Conservation (phyloP, 2,797 vertebrate genomes). For the Pseudochaenichthys georgianus region DNA sequence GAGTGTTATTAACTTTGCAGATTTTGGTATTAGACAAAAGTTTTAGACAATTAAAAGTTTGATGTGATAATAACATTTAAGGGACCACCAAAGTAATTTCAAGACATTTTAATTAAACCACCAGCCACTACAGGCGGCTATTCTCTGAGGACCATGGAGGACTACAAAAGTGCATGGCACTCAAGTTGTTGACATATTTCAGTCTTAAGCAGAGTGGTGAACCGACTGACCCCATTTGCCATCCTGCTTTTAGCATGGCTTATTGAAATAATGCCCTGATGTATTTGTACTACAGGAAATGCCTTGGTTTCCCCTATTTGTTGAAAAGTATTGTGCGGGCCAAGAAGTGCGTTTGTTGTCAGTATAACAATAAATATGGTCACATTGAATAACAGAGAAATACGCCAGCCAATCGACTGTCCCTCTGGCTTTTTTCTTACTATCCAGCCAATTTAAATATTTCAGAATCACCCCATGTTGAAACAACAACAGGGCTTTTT, state of each 20-base stretch:
- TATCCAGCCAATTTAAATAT: constrained; percentile 51
- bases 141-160: background rate
- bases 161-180: background rate
- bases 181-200: background rate
- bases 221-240: background rate
- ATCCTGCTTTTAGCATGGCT: background rate
- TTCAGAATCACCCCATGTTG: constrained; percentile 60
- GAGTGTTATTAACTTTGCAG: too few relatives aligned
- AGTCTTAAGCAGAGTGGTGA: background rate
- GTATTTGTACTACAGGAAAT: constrained; percentile 46
- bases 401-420: too few relatives aligned
- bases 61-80: too few relatives aligned
- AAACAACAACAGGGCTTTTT: constrained; percentile 33
- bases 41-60: too few relatives aligned
- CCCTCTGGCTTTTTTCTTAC: constrained; percentile 32
- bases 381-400: constrained; percentile 49
- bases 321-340: constrained; percentile 31
- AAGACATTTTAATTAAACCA: background rate
- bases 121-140: background rate
- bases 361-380: constrained; percentile 52
- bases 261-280: constrained; percentile 31
- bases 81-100: too few relatives aligned
- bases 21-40: too few relatives aligned
- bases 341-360: constrained; percentile 26
- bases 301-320: constrained; percentile 47